Base-by-base conservation (phyloP, 2,888 invertebrate genomes). In the Eledone cirrhosa region DNA sequence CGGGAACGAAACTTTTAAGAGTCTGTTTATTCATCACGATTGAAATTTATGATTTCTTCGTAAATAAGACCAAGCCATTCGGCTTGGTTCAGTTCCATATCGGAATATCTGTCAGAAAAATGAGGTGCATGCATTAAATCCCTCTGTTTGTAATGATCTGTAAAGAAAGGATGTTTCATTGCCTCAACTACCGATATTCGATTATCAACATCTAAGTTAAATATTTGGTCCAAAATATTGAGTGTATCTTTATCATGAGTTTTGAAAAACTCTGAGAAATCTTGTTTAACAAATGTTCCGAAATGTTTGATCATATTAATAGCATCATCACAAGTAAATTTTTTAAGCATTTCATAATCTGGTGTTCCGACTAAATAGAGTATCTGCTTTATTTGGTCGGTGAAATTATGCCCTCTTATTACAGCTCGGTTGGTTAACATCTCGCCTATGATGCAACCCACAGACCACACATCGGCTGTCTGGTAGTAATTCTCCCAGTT, bases 401-500 rank as follows among this genome's bases (percentile, higher is more conserved):
- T 97, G 93, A 97, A 72, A 41, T 72, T n/a, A 22, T 72, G 95
- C 85, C 98, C 98, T 48, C 98, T 98, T 90, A 99, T 99, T 77
- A 99, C 92, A 27, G 98, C 97, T 86, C 95, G 94, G 79, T 97
- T 95, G 0, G 97, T 98, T 83, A 98, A 92, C 84, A 98, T 92
- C 91, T 99, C 98, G 11, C 98, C 98, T 96, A 99, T 97, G 86
- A 99, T 99, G 92, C 98, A 99, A 33, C 98, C 98, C 76, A 99
- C 98, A 0, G 97, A 97, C 98, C 98, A 99, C 90, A 99, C 97
- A 90, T 99, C 98, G 80, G 98, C 94, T 81, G 98, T 98, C 92
- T 98, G 97, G 91, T 97, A 97, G 91, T 99, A 99, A 90, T 98
- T 98, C 98, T 98, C 99, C 99, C 99, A 99, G 91, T 99, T 99